Base-by-base conservation (phyloP, 2,888 invertebrate species). In the Dryobota labecula region DNA sequence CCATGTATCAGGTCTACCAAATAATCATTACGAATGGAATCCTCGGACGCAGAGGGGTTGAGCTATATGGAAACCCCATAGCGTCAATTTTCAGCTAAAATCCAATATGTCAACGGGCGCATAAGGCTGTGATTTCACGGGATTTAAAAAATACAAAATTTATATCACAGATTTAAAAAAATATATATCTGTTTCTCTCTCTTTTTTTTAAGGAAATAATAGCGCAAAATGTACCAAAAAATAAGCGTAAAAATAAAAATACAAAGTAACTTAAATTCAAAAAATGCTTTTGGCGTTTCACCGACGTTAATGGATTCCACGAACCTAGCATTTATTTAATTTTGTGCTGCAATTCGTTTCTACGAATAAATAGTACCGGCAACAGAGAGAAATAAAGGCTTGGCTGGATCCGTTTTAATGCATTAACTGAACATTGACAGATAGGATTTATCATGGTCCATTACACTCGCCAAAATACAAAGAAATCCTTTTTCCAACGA, bases 31-130 rank as follows among this genome's bases (percentile, higher is more conserved):
- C 49, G 58, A 57, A 63, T 62, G 65, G 64, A 68, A 60, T 78
- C 62, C 68, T 70, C 67, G 53, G 63, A 56, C 73, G 62, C 71
- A 74, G 67, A 80, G 67, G 27, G 71, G 76, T 72, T 76, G 72
- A 65, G 63, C 69, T 68, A 53, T 66, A 80, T 27, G 47, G 57
- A 43, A 70, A 27, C 78, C 81, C 73, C 75, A 73, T 65, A 73
- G 66, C 76, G 82, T 84, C 79, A 86, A 84, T 86, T 84, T 84
- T 78, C 76, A 83, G 68, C 80, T 82, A 84, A 83, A 88, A 88
- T 86, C 84, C 82, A 88, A 87, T 89, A 87, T 87, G 85, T 87
- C 85, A 87, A 82, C 76, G 70, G 75, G 62, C 53, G 56, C 27
- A 6, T 73, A 85, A 75, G 61, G 84, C 4, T 80, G 84, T 70